phyloP scores from a whole-genome alignment of 2,888 invertebrate species.

The Macroteleia sp. region DNA sequence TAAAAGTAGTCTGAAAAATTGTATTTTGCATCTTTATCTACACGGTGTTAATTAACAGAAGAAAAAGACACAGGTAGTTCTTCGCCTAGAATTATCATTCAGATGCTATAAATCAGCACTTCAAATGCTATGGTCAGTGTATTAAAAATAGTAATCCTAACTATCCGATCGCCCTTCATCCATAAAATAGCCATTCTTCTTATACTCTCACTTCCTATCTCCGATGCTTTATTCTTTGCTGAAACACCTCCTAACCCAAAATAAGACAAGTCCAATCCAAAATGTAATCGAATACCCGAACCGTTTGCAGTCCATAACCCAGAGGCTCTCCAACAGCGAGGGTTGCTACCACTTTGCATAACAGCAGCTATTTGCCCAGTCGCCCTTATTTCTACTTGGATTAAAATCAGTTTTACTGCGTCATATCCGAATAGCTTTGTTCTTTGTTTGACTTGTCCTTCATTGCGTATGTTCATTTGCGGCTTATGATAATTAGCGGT shows the following conservation, averaged over 20 bases:
- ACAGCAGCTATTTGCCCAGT: slow-evolving; percentile 48
- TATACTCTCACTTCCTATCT: slow-evolving; percentile 24
- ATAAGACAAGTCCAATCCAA: slow-evolving; percentile 47
- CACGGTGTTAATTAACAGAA: too few species aligned
- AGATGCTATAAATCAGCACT: slow-evolving; percentile 25
- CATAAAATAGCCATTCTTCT: slow-evolving; percentile 49
- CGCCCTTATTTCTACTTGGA: slow-evolving; percentile 47
- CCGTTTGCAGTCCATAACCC: slow-evolving; percentile 50
- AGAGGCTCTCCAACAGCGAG: slow-evolving; percentile 25
- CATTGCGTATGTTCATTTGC: too few species aligned
- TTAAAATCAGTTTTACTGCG: slow-evolving; percentile 46
- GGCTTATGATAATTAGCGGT: too few species aligned
- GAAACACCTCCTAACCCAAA: slow-evolving; percentile 42
- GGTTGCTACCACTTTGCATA: slow-evolving; percentile 50
- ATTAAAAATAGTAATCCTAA: slow-evolving; percentile 50
- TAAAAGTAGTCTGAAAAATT: too few species aligned
- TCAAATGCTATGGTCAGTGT: slow-evolving; percentile 15
- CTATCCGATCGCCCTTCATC: slow-evolving; percentile 41
- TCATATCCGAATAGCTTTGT: slow-evolving; percentile 26
- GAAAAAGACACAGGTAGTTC: too few species aligned
- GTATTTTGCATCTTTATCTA: too few species aligned
- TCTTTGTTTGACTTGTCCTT: slow-evolving; percentile 40
- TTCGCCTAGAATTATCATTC: slow-evolving; percentile 8
- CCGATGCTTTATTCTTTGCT: slow-evolving; percentile 30
- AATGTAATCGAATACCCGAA: slow-evolving; percentile 45